These are phyloP conservation scores for Lycopodina hypogea DNA, from an alignment of 37 sponge, comb jelly and placozoan species.

Conservation along the genomic window DNA sequence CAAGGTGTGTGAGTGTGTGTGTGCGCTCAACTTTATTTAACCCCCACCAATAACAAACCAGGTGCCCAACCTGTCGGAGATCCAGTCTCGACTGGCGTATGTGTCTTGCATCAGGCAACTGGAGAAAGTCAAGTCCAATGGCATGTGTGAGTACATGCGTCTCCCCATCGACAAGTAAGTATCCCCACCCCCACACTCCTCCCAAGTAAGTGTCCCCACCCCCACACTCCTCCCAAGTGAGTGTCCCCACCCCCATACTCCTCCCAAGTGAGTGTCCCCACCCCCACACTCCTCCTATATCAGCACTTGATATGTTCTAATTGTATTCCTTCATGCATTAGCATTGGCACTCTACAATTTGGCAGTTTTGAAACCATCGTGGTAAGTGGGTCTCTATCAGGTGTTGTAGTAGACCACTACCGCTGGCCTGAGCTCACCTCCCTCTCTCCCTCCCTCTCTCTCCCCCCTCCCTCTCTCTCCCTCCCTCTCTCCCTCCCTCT, in stretches of 20 bases:
- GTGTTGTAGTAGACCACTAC: too few relatives aligned
- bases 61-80: constrained; percentile 88
- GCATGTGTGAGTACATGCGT: constrained; percentile 77
- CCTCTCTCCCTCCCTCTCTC: too few relatives aligned
- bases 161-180: constrained; percentile 85
- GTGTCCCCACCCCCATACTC: not conserved
- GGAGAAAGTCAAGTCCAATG: constrained; percentile 68
- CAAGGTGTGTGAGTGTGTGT: constrained; percentile 27
- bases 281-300: too few relatives aligned
- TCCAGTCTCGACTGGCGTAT: constrained; percentile 88
- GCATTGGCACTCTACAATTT: constrained; percentile 82
- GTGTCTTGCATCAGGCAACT: constrained; percentile 87
- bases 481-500: too few relatives aligned
- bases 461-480: too few relatives aligned
- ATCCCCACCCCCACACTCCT: not conserved
- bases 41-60: constrained; percentile 13
- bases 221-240: not conserved
- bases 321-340: not conserved
- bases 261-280: too few relatives aligned
- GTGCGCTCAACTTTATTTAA: not conserved
- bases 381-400: constrained; percentile 34
- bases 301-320: too few relatives aligned
- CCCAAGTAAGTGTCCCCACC: too few relatives aligned
- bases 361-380: constrained; percentile 71
- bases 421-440: too few relatives aligned